These are phyloP conservation scores for Escarpia spicata DNA, from an alignment of 2,888 invertebrate species.

Conservation along the genomic window DNA sequence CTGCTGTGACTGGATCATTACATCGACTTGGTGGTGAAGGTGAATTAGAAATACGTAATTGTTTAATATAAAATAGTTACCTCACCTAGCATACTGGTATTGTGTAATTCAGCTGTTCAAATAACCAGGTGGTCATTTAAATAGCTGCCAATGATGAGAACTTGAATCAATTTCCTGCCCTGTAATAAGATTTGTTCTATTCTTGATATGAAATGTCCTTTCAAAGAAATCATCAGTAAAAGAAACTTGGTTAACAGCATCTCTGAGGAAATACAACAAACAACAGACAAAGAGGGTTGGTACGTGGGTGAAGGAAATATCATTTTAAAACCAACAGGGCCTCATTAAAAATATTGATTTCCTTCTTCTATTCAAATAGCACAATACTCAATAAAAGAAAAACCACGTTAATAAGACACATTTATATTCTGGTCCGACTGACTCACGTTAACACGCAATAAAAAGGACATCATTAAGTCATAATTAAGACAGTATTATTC, in stretches of 20 bases:
- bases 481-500: background rate
- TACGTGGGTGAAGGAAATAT: background rate
- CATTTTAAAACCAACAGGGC: background rate
- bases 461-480: background rate
- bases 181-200: background rate
- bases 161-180: background rate
- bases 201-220: background rate
- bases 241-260: background rate
- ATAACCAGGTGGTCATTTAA: background rate
- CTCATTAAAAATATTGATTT: conserved; percentile 1
- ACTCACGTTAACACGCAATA: background rate
- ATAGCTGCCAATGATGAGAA: background rate
- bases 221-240: background rate
- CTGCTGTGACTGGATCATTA: no score
- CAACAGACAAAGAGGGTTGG: background rate
- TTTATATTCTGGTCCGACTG: background rate
- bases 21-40: no score
- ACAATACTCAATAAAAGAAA: background rate
- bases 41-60: no score
- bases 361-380: background rate
- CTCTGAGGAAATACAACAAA: background rate
- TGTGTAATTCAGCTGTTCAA: background rate
- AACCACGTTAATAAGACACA: background rate
- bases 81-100: background rate
- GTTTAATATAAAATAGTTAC: no score